Conservation (phyloP, 2,888 invertebrate genomes). For the Drosophila barbarae region DNA sequence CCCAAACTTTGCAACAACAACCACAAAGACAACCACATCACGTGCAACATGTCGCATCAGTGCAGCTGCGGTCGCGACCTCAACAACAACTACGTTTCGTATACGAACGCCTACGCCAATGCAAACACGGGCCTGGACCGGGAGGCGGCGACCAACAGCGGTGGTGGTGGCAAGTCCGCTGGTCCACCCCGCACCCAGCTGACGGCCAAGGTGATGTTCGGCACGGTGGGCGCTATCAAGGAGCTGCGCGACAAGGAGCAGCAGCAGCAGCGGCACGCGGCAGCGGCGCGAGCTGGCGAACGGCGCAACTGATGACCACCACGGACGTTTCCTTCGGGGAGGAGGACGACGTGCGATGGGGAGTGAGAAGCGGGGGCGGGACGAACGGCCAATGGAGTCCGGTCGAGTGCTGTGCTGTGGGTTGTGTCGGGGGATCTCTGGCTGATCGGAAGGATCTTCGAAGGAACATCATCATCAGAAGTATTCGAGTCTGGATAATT, state of each 20-base stretch:
- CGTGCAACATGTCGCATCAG: slow-evolving; percentile 79
- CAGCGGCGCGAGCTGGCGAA: slow-evolving; percentile 76
- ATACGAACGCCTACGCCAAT: slow-evolving; percentile 79
- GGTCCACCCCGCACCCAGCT: slow-evolving; percentile 80
- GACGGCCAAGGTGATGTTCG: slow-evolving; percentile 87
- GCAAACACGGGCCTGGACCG: slow-evolving; percentile 77
- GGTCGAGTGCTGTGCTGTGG: slow-evolving; percentile 46
- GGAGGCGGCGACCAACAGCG: slow-evolving; percentile 60
- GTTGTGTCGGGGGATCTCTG: slow-evolving; percentile 39
- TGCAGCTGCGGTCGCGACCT: slow-evolving; percentile 80
- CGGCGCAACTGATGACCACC: slow-evolving; percentile 74
- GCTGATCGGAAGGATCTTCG: slow-evolving; percentile 18
- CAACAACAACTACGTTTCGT: slow-evolving; percentile 80
- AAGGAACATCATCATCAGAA: slow-evolving; percentile 6
- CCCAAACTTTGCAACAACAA: neutral
- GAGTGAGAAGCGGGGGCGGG: slow-evolving; percentile 15
- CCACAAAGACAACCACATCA: slow-evolving; percentile 8
- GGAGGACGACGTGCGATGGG: slow-evolving; percentile 9
- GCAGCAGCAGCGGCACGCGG: slow-evolving; percentile 83
- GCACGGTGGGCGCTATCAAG: slow-evolving; percentile 86
- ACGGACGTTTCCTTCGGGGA: slow-evolving; percentile 9
- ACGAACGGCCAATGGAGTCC: slow-evolving; percentile 29
- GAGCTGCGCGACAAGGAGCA: slow-evolving; percentile 87
- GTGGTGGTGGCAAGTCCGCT: slow-evolving; percentile 47
- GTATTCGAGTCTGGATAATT: slow-evolving; percentile 2